Evolutionary conservation across 2,797 vertebrate genomes (phyloP), one percentile per base, ranked within the genome.

Genomic region (Perodicticus potto): DNA sequence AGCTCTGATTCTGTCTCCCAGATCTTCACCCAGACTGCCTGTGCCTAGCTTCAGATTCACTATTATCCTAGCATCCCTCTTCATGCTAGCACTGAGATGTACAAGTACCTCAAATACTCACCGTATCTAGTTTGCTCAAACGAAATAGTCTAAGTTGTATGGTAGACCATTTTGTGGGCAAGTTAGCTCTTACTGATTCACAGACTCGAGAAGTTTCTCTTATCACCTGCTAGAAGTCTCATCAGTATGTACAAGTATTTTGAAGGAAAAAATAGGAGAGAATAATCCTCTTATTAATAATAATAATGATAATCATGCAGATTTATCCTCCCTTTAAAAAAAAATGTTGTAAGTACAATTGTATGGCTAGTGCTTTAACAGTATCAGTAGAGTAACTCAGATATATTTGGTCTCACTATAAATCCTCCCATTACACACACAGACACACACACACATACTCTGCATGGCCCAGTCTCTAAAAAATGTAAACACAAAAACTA

Each of bases 401-500:
- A 65, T 57, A 29, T 25, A 45, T 2, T 5, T 85, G 53, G 63
- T 49, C 32, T 72, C 23, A 77, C 27, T 27, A 59, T 8, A 37
- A 9, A 32, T 61, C 23, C 14, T 9, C 6, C 25, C 6, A 7
- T 7, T 40, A 40, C 40, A 40, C 40, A 25, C 7, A 3, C 3
- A 45, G 53, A 72, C 2, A 43, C 67, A 67, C 65, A 67, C 55
- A 19, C 7, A 2, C 2, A 43, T 45, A 67, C 1, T 43, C 55
- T 10, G 14, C 25, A 29, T 55, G 87, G 37, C 49, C 73, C 53
- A 25, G 32, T 43, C 80, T 96, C 80, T 77, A 57, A 93, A 80
- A 84, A 83, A 77, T 78, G 82, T 57, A 83, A 95, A 92, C 29
- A 92, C 40, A 43, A 37, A 49, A 49, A 14, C 14, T 85, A 49